A percentile compares a stretch with the other conserved stretches of the same genome.
phyloP scores from a whole-genome alignment of 2,797 vertebrate species.

The Clamator glandarius region DNA sequence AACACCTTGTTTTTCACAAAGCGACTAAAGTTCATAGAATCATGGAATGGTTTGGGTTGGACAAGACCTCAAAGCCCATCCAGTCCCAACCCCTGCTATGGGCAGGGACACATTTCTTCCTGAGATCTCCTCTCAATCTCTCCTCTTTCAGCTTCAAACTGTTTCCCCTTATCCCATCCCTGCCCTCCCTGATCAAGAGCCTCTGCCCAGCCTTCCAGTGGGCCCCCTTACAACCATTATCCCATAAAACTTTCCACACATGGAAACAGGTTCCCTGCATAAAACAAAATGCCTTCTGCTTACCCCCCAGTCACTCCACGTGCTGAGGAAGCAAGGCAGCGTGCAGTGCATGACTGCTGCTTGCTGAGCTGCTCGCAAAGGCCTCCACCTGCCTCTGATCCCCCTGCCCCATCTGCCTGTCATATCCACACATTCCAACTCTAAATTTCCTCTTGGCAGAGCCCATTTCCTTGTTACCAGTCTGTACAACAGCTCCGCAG shows the following conservation, averaged over 20 bases:
- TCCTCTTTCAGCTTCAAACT: too few species aligned
- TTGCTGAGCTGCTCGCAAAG: background rate
- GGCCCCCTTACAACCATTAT: background rate
- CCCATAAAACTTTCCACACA: rapidly evolving
- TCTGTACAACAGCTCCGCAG: background rate
- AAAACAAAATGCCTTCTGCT: background rate
- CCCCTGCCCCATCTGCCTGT: background rate
- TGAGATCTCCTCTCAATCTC: too few species aligned
- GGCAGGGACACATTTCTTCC: too few species aligned
- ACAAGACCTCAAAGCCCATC: too few species aligned
- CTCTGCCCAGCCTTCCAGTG: too few species aligned
- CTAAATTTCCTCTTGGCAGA: background rate
- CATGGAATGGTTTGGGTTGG: too few species aligned
- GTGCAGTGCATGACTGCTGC: background rate
- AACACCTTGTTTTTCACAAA: background rate
- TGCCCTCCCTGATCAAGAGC: too few species aligned
- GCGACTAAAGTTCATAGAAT: background rate
- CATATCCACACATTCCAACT: background rate
- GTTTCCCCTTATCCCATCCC: too few species aligned
- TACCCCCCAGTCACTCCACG: rapidly evolving
- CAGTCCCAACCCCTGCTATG: too few species aligned
- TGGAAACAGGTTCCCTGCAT: background rate
- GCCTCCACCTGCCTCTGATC: background rate
- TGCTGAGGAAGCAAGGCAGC: background rate
- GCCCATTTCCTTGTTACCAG: background rate